Evolutionary conservation across 2,888 invertebrate species (phyloP).

Genomic region (Drosophila quinaria): DNA sequence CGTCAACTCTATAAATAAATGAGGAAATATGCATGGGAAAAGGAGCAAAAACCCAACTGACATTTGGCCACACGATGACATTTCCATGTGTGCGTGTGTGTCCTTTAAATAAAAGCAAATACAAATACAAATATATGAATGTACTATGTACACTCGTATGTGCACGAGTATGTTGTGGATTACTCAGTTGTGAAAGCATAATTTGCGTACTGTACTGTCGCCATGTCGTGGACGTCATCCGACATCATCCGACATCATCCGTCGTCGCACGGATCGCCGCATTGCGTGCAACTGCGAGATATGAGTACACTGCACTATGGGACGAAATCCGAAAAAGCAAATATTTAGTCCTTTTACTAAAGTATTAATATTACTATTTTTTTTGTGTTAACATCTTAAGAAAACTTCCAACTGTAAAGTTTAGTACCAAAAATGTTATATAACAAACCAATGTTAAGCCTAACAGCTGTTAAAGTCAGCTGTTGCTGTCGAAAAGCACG

Average conservation of each 20-base stretch:
- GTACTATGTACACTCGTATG: constrained; percentile 2
- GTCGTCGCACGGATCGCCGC: constrained; percentile 4
- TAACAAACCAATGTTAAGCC: too few relatives aligned
- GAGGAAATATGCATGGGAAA: constrained; percentile 13
- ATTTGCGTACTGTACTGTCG: constrained; percentile 53
- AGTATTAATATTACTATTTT: too few relatives aligned
- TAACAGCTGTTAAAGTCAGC: too few relatives aligned
- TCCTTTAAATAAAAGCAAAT: constrained; percentile 10
- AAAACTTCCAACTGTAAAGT: too few relatives aligned
- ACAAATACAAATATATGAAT: not conserved
- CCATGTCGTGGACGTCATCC: constrained; percentile 34
- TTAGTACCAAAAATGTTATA: too few relatives aligned
- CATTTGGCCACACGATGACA: constrained; percentile 56
- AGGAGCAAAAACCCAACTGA: constrained; percentile 23
- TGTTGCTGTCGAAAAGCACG: too few relatives aligned
- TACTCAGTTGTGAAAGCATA: constrained; percentile 66
- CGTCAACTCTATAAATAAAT: constrained; percentile 65
- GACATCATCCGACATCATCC: constrained; percentile 11
- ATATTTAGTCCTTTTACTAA: too few relatives aligned
- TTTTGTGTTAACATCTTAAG: too few relatives aligned
- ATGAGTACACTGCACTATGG: constrained; percentile 23
- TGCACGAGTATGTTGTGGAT: constrained; percentile 30
- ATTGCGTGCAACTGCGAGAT: constrained; percentile 54
- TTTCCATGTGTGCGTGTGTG: constrained; percentile 42
- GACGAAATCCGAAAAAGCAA: too few relatives aligned